Evolutionary conservation across 2,113 vertebrate species (phyloP).

Genomic region (Centrocercus urophasianus): DNA sequence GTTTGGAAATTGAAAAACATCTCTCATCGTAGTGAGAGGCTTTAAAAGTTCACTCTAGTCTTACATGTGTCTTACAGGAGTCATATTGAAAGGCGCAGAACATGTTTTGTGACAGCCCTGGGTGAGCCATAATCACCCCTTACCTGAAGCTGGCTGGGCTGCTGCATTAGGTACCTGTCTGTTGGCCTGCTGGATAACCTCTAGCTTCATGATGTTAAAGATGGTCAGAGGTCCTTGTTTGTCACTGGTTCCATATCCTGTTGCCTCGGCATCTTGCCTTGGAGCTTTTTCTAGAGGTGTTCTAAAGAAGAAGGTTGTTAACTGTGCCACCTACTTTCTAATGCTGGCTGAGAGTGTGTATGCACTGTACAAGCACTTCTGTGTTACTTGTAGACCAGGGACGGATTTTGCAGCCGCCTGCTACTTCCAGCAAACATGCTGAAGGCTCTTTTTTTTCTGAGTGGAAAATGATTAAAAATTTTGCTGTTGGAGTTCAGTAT

Average conservation of each 20-base stretch:
- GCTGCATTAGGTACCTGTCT: neutral
- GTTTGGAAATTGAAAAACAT: neutral
- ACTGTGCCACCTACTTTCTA: neutral
- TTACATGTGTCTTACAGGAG: neutral
- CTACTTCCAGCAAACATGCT: neutral
- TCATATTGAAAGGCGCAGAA: neutral
- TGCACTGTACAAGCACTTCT: neutral
- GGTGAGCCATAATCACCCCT: neutral
- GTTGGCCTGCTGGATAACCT: neutral
- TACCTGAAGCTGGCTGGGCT: rapidly evolving
- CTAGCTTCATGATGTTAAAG: neutral
- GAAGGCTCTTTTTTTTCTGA: neutral
- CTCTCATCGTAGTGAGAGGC: neutral
- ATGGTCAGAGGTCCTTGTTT: neutral
- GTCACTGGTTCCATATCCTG: neutral
- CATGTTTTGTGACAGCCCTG: rapidly evolving
- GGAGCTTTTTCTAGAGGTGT: neutral
- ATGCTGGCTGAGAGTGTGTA: neutral
- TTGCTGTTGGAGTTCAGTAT: neutral
- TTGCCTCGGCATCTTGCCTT: neutral
- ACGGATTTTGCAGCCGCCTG: neutral
- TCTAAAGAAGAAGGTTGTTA: neutral
- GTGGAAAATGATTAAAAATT: neutral
- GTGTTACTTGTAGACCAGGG: rapidly evolving
- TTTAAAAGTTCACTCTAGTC: neutral